Conservation (phyloP, 2,113 vertebrate genomes). For the Loxodonta africana region DNA sequence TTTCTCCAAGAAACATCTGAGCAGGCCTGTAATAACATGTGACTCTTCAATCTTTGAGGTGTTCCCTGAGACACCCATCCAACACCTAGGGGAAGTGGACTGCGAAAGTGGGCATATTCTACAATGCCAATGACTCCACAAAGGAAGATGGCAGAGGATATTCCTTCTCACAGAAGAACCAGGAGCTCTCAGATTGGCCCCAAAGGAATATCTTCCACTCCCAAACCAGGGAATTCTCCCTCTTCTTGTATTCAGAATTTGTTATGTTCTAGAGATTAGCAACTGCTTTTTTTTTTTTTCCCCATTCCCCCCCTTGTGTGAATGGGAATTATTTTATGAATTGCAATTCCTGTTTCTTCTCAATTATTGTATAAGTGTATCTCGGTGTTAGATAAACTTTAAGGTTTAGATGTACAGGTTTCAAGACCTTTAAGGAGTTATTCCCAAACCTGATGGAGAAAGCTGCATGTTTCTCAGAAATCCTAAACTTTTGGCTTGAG, state of each 20-base stretch:
- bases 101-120: not conserved
- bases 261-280: not conserved
- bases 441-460: not conserved
- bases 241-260: not conserved
- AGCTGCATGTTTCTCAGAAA: not conserved
- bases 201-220: not conserved
- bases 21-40: not conserved
- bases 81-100: not conserved
- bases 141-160: not conserved
- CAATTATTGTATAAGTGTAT: not conserved
- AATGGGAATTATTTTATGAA: not conserved
- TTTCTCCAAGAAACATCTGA: not conserved
- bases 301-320: not conserved
- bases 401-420: not conserved
- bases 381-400: not conserved
- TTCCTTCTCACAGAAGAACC: not conserved
- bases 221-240: not conserved
- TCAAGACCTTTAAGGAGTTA: not conserved
- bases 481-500: not conserved
- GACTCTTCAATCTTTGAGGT: not conserved
- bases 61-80: not conserved
- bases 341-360: not conserved
- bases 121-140: not conserved
- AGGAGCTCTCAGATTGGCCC: not conserved
- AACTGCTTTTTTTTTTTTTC: not conserved